Percentiles rank a stretch among this genome's conserved stretches.
phyloP scores from a whole-genome alignment of 2,113 vertebrate species.

The Tetrao urogallus region DNA sequence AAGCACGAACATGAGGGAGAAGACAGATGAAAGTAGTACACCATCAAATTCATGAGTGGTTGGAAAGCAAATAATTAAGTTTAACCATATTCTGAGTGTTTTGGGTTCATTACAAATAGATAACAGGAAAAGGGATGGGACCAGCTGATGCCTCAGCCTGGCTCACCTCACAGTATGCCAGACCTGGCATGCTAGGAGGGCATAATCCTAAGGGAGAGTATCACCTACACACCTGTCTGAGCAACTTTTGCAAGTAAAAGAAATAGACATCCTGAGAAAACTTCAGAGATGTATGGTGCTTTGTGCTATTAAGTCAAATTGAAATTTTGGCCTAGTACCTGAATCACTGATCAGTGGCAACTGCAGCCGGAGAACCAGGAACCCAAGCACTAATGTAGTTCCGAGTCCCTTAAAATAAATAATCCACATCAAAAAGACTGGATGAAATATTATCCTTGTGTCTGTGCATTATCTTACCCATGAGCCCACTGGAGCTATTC shows the following conservation, averaged over 20 bases:
- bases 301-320: neutral
- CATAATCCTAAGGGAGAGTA: neutral
- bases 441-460: neutral
- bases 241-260: neutral
- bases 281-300: neutral
- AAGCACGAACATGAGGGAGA: neutral
- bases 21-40: neutral
- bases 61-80: neutral
- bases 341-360: neutral
- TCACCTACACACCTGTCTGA: neutral
- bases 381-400: neutral
- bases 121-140: neutral
- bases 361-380: neutral
- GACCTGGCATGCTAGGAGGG: neutral
- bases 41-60: neutral
- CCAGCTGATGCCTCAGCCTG: neutral
- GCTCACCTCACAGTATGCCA: neutral
- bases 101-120: neutral
- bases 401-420: neutral
- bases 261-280: neutral
- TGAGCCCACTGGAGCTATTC: neutral
- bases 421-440: neutral
- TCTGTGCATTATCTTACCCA: neutral
- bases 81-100: neutral
- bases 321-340: neutral